Evolutionary conservation across 2,797 vertebrate genomes (phyloP), one percentile per base, ranked within the genome.

Genomic region (Microctenopoma lineatum): DNA sequence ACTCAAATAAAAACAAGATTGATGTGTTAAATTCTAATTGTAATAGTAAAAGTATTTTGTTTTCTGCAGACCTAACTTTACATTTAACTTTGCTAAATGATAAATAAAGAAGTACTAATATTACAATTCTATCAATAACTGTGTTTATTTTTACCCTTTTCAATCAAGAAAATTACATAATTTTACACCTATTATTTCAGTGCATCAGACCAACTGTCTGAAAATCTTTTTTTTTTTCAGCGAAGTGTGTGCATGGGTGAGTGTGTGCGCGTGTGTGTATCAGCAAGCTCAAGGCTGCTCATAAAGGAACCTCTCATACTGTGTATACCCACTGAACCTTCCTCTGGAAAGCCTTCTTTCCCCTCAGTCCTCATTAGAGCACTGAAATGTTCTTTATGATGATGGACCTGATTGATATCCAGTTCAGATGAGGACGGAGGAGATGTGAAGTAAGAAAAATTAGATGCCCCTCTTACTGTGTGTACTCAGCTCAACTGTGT

Each of bases 311-410:
- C 47, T 51, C 9, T 55, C 10, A 3, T 14, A 21, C 38, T 72
- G 29, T 51, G 45, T 12, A 34, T 59, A 38, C 38, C 27, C 27
- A 2, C 26, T 27, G 21, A 68, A 38, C 16, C 36, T 58, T 70
- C 51, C 62, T 69, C 36, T n/a, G 4, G 63, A 54, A 57, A 44
- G 54, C 18, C 32, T 45, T 57, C 15, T 47, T 11, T 16, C 66
- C 52, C 47, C 68, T 7, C 36, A 10, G 61, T 39, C 36, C 73
- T 69, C 36, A 73, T 85, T 71, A 79, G 51, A 74, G 36, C 48
- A 45, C 25, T 47, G 51, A 75, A 74, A 56, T 64, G 46, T 60
- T 51, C 48, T 63, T 58, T 51, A 50, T 50, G 26, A 45, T 45
- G 64, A 76, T 13, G 7, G 21, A 39, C 50, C 56, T 52, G 26